phyloP scores from a whole-genome alignment of 2,113 vertebrate species.

The Larimichthys crocea region DNA sequence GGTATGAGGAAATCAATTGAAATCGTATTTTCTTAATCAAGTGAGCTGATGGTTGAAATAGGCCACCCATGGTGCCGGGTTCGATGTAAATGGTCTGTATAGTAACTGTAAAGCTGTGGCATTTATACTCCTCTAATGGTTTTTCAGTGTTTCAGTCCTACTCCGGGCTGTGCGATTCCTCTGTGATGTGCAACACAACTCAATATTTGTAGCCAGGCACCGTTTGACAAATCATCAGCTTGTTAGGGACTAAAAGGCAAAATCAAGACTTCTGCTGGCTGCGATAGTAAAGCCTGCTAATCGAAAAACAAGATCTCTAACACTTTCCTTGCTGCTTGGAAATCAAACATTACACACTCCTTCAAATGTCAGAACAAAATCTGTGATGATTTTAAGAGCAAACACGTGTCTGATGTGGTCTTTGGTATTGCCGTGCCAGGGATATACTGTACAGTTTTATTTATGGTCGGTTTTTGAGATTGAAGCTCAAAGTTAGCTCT shows the following conservation, averaged over 20 bases:
- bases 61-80: constrained; percentile 51
- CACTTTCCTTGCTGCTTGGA: constrained; percentile 20
- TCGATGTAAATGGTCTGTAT: constrained; percentile 53
- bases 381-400: constrained; percentile 33
- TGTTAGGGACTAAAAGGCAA: constrained; percentile 49
- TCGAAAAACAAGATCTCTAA: constrained; percentile 47
- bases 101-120: constrained; percentile 51
- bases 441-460: constrained; percentile 39
- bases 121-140: constrained; percentile 46
- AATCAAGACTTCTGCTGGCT: constrained; percentile 45
- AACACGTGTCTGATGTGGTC: constrained; percentile 42
- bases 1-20: constrained; percentile 70
- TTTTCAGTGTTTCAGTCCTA: constrained; percentile 47
- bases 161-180: constrained; percentile 36
- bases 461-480: constrained; percentile 51
- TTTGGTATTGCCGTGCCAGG: constrained; percentile 31
- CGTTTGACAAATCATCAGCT: constrained; percentile 63
- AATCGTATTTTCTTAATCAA: constrained; percentile 75
- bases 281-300: constrained; percentile 35
- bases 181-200: constrained; percentile 39
- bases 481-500: constrained; percentile 40
- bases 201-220: constrained; percentile 52
- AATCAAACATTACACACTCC: constrained; percentile 14
- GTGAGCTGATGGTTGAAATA: constrained; percentile 55
- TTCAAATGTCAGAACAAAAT: constrained; percentile 23